Percentiles rank a stretch among this genome's conserved stretches.
Conservation (phyloP, 2,797 vertebrate genomes). For the Nyctibius grandis region DNA sequence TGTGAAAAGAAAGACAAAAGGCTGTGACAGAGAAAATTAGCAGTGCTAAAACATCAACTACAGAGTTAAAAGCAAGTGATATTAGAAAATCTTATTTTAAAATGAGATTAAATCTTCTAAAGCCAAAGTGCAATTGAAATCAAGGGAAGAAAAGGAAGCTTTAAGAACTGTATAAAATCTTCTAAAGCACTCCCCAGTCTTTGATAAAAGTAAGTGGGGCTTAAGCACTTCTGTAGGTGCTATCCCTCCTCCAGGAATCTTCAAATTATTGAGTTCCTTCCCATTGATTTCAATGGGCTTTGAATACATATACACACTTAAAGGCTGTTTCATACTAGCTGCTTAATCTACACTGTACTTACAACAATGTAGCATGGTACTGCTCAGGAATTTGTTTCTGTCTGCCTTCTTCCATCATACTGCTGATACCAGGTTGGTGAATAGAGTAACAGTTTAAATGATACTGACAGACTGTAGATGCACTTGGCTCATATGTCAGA, state of each 20-base stretch:
- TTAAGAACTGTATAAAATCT: neutral
- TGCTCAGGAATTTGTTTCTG: neutral
- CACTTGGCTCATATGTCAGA: neutral
- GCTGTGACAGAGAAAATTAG: neutral
- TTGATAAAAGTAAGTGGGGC: neutral
- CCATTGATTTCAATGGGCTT: neutral
- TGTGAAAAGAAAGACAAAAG: neutral
- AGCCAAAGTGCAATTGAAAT: neutral
- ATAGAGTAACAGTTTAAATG: neutral
- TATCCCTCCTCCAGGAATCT: neutral
- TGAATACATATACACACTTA: neutral
- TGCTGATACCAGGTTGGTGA: neutral
- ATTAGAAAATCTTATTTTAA: neutral
- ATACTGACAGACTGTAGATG: neutral
- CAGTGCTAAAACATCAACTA: neutral
- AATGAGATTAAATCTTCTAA: neutral
- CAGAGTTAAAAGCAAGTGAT: neutral
- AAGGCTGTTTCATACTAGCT: neutral
- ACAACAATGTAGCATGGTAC: neutral
- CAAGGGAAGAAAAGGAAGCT: neutral
- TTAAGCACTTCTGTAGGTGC: neutral
- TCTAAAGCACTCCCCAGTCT: neutral
- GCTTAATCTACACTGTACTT: neutral
- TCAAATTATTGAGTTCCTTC: neutral
- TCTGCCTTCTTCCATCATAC: neutral